Evolutionary conservation across 2,888 invertebrate species (phyloP).

Genomic region (Chouioia cunea): DNA sequence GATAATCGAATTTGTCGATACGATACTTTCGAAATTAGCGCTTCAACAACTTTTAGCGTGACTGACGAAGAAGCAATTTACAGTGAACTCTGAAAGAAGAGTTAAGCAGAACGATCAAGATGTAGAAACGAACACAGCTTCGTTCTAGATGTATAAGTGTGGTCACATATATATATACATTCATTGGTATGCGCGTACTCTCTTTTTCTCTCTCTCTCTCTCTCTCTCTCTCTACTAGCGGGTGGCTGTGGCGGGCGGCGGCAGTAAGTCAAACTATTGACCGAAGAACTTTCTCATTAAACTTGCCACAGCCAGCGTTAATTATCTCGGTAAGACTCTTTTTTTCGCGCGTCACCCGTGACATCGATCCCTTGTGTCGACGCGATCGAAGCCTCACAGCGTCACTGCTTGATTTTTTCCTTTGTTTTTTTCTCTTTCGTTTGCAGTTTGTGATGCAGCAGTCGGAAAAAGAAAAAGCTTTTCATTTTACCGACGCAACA

Average conservation of each 20-base stretch:
- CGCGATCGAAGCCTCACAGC: too few species aligned
- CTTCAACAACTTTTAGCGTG: background rate
- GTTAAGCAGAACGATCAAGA: background rate
- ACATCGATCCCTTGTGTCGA: slow-evolving; percentile 7
- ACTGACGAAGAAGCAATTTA: slow-evolving; percentile 2
- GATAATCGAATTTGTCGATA: too few species aligned
- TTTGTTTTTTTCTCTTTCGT: slow-evolving; percentile 10
- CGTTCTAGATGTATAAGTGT: too few species aligned
- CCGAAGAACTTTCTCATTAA: slow-evolving; percentile 52
- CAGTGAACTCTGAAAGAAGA: slow-evolving; percentile 1
- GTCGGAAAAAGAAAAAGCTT: slow-evolving; percentile 4
- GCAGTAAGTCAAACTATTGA: slow-evolving; percentile 41
- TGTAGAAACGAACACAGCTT: background rate
- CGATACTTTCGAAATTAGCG: too few species aligned
- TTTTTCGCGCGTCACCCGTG: slow-evolving; percentile 27
- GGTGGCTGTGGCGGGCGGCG: background rate
- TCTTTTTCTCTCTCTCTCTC: too few species aligned
- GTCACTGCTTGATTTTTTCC: slow-evolving; percentile 11
- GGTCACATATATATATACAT: too few species aligned
- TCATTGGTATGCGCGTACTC: too few species aligned
- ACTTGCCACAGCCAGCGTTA: slow-evolving; percentile 45
- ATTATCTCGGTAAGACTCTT: slow-evolving; percentile 48
- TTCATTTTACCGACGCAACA: slow-evolving; percentile 28
- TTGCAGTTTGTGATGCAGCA: background rate
- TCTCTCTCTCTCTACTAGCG: slow-evolving; percentile 2